Evolutionary conservation across 2,113 vertebrate genomes (phyloP), one percentile per base, ranked within the genome.

Genomic region (Potamarius usumacintae): DNA sequence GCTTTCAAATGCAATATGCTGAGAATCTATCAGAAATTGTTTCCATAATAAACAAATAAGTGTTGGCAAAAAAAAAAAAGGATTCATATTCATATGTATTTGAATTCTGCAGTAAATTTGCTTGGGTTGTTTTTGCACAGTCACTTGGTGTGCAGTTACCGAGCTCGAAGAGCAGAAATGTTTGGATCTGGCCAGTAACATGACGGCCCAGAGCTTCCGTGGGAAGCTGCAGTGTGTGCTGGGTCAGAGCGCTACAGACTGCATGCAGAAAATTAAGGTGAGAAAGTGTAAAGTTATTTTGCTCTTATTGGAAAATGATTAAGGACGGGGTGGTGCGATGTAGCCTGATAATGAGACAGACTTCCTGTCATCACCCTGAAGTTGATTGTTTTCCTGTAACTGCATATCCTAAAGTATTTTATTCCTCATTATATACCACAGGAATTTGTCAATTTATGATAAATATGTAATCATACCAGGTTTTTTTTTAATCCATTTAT

Each of bases 181-280:
- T 90, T 83, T 93, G 92, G 94, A 96, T 90, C 90, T 96, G 89
- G 92, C 95, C 0, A 89, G 93, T 8, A 95, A 96, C 0, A 89
- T 93, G 58, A 94, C 93, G 20, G 93, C 91, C 57, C 91, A 8
- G 79, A 94, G 94, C 78, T 86, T 96, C 9, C 92, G 92, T 42
- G 95, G 95, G 63, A 93, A 85, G 2, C 85, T 96, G 86, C 86
- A 85, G 62, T 96, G 95, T 34, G 92, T 94, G 81, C 93, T 94
- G 11, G 95, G 94, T 1, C 88, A 92, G 63, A 92, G 89, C 90
- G 90, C 92, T 60, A 92, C 91, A 10, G 95, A 96, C 79, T 96
- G 95, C 83, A 95, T 96, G 90, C 88, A 92, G 22, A 95, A 92
- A 91, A 96, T 96, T 81, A 95, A 95, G 94, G 95, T 96, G 58